Conservation (phyloP, 2,888 invertebrate species). For the Abscondita cerata region DNA sequence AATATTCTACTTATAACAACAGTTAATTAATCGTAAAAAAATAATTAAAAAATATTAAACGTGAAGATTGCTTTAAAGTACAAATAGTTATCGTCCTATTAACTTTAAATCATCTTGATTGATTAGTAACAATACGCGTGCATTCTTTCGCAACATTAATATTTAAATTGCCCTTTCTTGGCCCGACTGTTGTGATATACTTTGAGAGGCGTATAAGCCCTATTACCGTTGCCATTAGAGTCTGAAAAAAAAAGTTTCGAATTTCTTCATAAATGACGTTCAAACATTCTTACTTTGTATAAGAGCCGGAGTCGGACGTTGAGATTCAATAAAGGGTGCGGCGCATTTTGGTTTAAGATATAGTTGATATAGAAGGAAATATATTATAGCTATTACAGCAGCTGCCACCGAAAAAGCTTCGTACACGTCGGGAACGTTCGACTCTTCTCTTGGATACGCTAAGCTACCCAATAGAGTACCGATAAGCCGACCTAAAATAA, state of each 20-base stretch:
- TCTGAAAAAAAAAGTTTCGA: slow-evolving; percentile 57
- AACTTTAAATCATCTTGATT: no score
- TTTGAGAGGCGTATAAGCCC: slow-evolving; percentile 78
- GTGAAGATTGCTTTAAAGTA: no score
- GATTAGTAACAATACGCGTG: no score
- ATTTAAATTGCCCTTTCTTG: slow-evolving; percentile 82
- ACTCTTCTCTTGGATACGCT: slow-evolving; percentile 54
- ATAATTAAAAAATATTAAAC: no score
- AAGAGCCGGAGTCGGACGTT: slow-evolving; percentile 68
- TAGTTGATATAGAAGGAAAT: slow-evolving; percentile 77
- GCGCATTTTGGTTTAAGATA: slow-evolving; percentile 77
- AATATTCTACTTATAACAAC: no score
- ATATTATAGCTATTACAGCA: slow-evolving; percentile 69
- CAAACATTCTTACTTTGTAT: slow-evolving; percentile 64
- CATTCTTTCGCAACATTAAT: slow-evolving; percentile 58
- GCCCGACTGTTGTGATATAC: slow-evolving; percentile 84
- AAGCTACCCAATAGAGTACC: slow-evolving; percentile 72
- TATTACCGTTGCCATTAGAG: slow-evolving; percentile 64
- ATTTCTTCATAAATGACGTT: neutral
- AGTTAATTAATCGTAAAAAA: no score
- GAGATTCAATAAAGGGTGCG: slow-evolving; percentile 64
- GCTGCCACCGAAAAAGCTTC: slow-evolving; percentile 72
- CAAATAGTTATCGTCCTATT: no score
- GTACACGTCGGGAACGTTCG: slow-evolving; percentile 64
- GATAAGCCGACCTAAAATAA: slow-evolving; percentile 69